Conservation (phyloP, 2,888 invertebrate genomes). For the Lymantria dispar region DNA sequence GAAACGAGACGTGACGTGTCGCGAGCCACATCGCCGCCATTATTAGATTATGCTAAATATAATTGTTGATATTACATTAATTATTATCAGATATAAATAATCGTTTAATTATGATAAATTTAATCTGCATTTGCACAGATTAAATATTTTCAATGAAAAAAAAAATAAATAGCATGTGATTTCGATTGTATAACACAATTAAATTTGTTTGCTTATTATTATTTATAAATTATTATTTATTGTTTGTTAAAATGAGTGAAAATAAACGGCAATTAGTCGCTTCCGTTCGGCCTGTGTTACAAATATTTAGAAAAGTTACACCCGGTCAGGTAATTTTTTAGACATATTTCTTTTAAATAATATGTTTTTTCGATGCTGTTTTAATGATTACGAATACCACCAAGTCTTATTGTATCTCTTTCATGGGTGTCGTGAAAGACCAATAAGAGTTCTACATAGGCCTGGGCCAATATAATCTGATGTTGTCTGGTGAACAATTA, state of each 20-base stretch:
- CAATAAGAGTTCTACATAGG: too few relatives aligned
- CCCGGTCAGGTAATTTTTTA: conserved; percentile 55
- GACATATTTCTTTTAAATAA: too few relatives aligned
- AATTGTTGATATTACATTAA: not conserved
- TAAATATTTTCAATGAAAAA: conserved; percentile 5
- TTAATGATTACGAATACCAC: too few relatives aligned
- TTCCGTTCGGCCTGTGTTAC: conserved; percentile 57
- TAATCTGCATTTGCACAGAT: conserved; percentile 8
- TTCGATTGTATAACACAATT: not conserved
- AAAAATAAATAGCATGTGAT: not conserved
- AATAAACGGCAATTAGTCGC: conserved; percentile 45
- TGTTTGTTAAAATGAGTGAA: conserved; percentile 10
- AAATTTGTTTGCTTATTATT: not conserved
- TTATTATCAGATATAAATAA: conserved; percentile 3
- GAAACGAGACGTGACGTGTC: too few relatives aligned
- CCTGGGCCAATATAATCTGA: too few relatives aligned
- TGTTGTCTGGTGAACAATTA: too few relatives aligned
- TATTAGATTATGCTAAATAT: not conserved
- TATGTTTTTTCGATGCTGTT: too few relatives aligned
- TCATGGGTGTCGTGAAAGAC: too few relatives aligned
- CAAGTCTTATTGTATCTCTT: too few relatives aligned
- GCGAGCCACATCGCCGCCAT: too few relatives aligned
- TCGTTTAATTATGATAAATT: conserved; percentile 12
- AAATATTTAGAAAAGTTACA: conserved; percentile 66
- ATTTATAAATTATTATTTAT: not conserved